These are phyloP conservation scores for Galerucella pusilla DNA, from an alignment of 2,888 invertebrate species.

Conservation along the genomic window DNA sequence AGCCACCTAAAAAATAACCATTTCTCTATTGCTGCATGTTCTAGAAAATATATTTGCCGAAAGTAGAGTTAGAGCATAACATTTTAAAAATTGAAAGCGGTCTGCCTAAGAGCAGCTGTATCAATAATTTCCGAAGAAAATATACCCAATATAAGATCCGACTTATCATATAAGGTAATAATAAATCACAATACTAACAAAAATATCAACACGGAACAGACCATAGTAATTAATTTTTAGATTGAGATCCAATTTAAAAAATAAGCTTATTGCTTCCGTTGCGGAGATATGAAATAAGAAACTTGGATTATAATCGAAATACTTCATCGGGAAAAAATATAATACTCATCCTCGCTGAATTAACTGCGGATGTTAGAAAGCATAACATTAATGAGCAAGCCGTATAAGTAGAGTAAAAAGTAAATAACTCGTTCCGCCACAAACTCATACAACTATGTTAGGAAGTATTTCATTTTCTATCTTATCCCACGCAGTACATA, in stretches of 20 bases:
- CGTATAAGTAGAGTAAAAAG: constrained; percentile 34
- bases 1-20: no score
- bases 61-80: no score
- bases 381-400: constrained; percentile 41
- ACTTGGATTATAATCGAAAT: constrained; percentile 33
- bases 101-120: no score
- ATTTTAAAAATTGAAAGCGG: no score
- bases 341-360: constrained; percentile 41
- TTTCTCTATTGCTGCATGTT: no score
- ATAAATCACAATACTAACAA: not conserved
- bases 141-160: not conserved
- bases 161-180: no score
- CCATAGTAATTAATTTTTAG: constrained; percentile 28
- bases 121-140: no score
- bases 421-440: constrained; percentile 34
- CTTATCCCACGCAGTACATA: not conserved
- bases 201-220: not conserved
- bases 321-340: constrained; percentile 37
- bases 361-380: constrained; percentile 37
- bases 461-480: constrained; percentile 16
- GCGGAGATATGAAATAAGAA: constrained; percentile 36
- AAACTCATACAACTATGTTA: constrained; percentile 25
- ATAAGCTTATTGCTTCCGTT: constrained; percentile 36
- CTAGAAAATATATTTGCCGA: no score
- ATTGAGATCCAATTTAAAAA: constrained; percentile 35